Base-by-base conservation (phyloP, 1,140 invertebrate genomes). In the Panagrolaimus sp. region DNA sequence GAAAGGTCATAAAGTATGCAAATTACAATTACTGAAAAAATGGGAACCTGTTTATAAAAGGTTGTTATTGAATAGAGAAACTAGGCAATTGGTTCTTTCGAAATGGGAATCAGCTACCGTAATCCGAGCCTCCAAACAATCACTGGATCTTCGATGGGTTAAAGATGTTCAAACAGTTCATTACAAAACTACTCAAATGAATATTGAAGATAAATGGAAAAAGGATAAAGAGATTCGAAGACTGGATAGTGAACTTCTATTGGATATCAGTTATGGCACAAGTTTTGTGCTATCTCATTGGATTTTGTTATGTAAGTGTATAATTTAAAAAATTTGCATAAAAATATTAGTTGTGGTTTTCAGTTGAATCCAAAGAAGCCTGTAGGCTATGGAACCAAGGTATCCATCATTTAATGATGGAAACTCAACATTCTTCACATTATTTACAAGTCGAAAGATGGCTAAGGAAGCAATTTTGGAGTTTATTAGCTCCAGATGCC, bases 141-240 rank as follows among this genome's bases (percentile, higher is more conserved):
- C 43, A 32, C 48, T 79, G 17, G 80, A 76, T 52, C 38, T 82
- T 15, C 63, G 67, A 63, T 55, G 70, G n/a, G 62, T 80, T 10
- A 82, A 82, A 63, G 79, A 80, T n/a, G 71, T 68, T 43, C 71
- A 74, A n/a, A 69, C 68, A 28, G 48, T 72, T 44, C 62, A 76
- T 68, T 76, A 52, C 67, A 76, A 71, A 63, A 43, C 76, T 12
- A 75, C 76, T 43, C 72, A 67, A 15, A 83, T 82, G 43, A 74
- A 80, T 70, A 75, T 82, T 47, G 62, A 62, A 12, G 80, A 82
- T 47, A 83, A 83, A 71, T 82, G 80, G 80, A 65, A 69, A 24
- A 76, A 80, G 12, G 80, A 82, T 65, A 70, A 72, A 67, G 80
- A 80, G 45, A 74, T 81, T 46, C 66, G 71, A 26, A 63, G 65